Evolutionary conservation across 2,113 vertebrate species (phyloP).

Genomic region (Microcebus lehilahytsara): DNA sequence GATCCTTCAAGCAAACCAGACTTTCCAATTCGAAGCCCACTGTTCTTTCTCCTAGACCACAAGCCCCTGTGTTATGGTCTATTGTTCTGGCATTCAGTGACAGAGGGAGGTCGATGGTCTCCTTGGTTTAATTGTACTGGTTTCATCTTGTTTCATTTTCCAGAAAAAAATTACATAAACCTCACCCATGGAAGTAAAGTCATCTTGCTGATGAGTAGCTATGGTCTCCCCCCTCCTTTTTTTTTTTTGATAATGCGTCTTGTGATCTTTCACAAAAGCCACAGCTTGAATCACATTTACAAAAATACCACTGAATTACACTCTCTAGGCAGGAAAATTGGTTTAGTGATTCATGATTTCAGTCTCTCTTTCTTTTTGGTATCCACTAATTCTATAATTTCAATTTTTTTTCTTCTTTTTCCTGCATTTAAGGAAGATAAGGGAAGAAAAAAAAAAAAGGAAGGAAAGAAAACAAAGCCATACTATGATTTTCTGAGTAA

Average conservation of each 20-base stretch:
- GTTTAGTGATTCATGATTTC: slow-evolving; percentile 44
- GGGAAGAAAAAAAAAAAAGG: not conserved
- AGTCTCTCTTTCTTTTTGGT: slow-evolving; percentile 14
- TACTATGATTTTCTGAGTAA: slow-evolving; percentile 26
- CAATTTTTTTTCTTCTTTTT: not conserved
- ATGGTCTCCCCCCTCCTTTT: not conserved
- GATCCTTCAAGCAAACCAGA: not conserved
- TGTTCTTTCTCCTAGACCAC: not conserved
- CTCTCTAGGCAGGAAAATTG: slow-evolving; percentile 33
- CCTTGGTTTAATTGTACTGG: not conserved
- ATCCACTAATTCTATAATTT: slow-evolving; percentile 51
- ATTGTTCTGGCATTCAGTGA: not conserved
- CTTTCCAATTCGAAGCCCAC: not conserved
- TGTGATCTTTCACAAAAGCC: slow-evolving; percentile 54
- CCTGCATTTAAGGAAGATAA: not conserved
- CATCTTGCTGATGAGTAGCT: not conserved
- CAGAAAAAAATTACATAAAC: not conserved
- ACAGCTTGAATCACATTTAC: slow-evolving; percentile 53
- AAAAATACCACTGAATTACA: slow-evolving; percentile 61
- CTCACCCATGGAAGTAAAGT: not conserved
- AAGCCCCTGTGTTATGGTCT: not conserved
- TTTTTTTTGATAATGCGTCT: not conserved
- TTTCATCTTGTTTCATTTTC: slow-evolving; percentile 3
- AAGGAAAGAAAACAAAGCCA: not conserved
- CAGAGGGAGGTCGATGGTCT: not conserved